Evolutionary conservation across 53 echinoderm and acorn worm genomes (phyloP).

Genomic region (Zoroaster sp.): DNA sequence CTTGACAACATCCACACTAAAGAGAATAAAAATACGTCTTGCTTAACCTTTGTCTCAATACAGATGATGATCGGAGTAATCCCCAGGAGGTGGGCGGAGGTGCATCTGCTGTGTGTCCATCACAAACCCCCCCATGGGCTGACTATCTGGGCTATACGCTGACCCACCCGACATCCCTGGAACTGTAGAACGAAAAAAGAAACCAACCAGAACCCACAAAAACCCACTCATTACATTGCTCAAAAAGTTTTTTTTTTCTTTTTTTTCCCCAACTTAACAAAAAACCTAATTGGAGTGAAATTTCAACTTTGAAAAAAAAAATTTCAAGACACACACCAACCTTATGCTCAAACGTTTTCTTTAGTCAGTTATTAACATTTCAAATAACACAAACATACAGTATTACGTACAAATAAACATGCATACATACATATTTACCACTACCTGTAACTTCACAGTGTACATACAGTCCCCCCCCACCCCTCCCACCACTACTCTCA

Average conservation of each 20-base stretch:
- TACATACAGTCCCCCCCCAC: too few relatives aligned
- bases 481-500: too few relatives aligned
- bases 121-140: conserved; percentile 96
- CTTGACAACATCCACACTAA: neutral
- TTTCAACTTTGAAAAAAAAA: too few relatives aligned
- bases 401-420: too few relatives aligned
- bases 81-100: conserved; percentile 42
- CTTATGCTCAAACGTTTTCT: too few relatives aligned
- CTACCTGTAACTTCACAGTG: too few relatives aligned
- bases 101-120: conserved; percentile 76
- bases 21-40: neutral
- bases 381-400: too few relatives aligned
- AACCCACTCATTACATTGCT: conserved; percentile 14
- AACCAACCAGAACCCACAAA: conserved; percentile 47
- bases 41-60: conserved; percentile 50
- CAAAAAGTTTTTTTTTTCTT: neutral
- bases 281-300: too few relatives aligned
- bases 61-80: conserved; percentile 56
- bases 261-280: too few relatives aligned
- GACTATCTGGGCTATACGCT: conserved; percentile 92
- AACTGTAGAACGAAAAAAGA: conserved; percentile 65
- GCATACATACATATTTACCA: too few relatives aligned
- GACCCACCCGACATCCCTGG: conserved; percentile 94
- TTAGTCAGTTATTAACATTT: too few relatives aligned
- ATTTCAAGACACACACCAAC: too few relatives aligned